Conservation (phyloP, 2,113 vertebrate species). For the Sylvia atricapilla region DNA sequence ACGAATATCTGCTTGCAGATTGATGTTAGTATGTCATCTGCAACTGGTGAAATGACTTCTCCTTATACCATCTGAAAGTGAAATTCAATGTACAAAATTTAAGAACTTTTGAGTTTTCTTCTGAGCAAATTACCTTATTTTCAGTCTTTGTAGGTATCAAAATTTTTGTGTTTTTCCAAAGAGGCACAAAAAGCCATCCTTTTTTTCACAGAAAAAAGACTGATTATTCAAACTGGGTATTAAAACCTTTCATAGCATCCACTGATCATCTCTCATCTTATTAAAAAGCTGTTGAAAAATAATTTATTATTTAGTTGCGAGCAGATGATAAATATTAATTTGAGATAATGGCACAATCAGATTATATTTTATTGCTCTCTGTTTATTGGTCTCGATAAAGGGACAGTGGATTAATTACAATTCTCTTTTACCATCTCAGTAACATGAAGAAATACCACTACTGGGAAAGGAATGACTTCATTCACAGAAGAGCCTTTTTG, state of each 20-base stretch:
- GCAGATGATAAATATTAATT: slow-evolving; percentile 71
- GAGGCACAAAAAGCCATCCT: background rate
- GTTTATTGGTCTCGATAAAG: slow-evolving; percentile 67
- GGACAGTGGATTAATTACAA: slow-evolving; percentile 62
- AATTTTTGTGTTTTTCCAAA: background rate
- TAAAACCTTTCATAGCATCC: background rate
- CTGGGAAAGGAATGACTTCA: slow-evolving; percentile 7
- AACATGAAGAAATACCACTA: slow-evolving; percentile 49
- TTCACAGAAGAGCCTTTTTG: slow-evolving; percentile 23
- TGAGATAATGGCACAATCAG: slow-evolving; percentile 66
- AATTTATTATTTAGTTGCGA: slow-evolving; percentile 71
- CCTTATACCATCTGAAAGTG: background rate
- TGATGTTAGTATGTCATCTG: background rate
- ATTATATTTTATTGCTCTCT: slow-evolving; percentile 69
- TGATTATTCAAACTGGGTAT: slow-evolving; percentile 29
- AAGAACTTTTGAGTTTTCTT: background rate
- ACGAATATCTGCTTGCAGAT: background rate
- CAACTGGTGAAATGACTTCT: background rate
- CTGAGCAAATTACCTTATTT: background rate
- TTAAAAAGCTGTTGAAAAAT: slow-evolving; percentile 70
- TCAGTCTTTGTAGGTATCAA: background rate
- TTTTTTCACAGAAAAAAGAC: slow-evolving; percentile 10
- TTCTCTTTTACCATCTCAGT: slow-evolving; percentile 29
- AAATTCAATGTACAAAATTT: background rate
- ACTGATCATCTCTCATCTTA: slow-evolving; percentile 59